Evolutionary conservation across 2,797 vertebrate genomes (phyloP), one percentile per base, ranked within the genome.

Genomic region (Chromis chromis): DNA sequence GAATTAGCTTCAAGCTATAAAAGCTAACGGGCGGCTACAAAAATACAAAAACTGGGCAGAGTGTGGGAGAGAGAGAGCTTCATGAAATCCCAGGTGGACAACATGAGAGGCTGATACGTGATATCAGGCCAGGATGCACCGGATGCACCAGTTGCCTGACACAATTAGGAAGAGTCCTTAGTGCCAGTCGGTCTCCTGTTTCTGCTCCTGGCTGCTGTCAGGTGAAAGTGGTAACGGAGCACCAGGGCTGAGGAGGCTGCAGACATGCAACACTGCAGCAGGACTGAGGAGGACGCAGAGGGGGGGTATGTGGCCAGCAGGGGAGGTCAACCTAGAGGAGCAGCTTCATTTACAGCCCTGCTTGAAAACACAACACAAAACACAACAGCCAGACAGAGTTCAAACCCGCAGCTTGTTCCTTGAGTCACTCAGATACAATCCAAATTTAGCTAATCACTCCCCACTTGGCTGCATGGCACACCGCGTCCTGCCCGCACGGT

Each of bases 141-240:
- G 64, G 80, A 83, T 74, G 82, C 71, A 76, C 65, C 64, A 49
- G 59, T 25, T 79, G 76, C 78, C 79, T 70, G 42, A 82, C 83
- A 85, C 79, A 40, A 67, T 77, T 56, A 78, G 84, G 65, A 79
- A 70, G 11, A 39, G 55, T 24, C 57, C 52, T 46, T 53, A 3
- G 40, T 53, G 54, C 24, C 16, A n/a, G 28, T 5, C 52, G 42
- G 78, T 61, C 42, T 90, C 82, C 65, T 49, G 84, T 83, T 90
- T 73, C 85, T 56, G 55, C 36, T 53, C 25, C 67, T 46, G 58
- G 24, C n/a, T 78, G 40, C 28, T 62, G 36, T n/a, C 54, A 42
- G 49, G 89, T 77, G 87, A 91, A 89, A 93, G 89, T 88, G 84
- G 76, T 72, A 89, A 85, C 76, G 44, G 59, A 75, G 72, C 69